Evolutionary conservation across 2,888 invertebrate genomes (phyloP), one percentile per base, ranked within the genome.

Genomic region (Metopia argyrocephala): DNA sequence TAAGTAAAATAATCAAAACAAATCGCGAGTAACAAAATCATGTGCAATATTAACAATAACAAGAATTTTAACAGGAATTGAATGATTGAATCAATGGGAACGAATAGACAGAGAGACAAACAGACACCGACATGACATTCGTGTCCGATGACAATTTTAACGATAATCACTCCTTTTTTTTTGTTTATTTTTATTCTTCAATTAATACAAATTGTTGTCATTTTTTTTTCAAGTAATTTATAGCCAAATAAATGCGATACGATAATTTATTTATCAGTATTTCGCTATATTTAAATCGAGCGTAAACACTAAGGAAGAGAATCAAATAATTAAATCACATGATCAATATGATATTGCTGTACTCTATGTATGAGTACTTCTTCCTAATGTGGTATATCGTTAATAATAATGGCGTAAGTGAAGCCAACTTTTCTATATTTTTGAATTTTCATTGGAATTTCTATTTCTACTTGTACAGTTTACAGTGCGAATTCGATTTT

Each of bases 1-100:
- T 78, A 78, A 66, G 64, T 64, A 45, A 76, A 73, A 23, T 68
- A 57, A 79, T 61, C 15, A 59, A 69, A 71, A 62, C 18, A n/a
- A n/a, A n/a, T n/a, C n/a, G n/a, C n/a, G n/a, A n/a, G n/a, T n/a
- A 73, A 61, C 50, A 50, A 27, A 56, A 71, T 45, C 68, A 68
- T 57, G 48, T 62, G 31, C 38, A 52, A 54, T 21, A n/a, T n/a
- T n/a, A 66, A 15, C 38, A 64, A 48, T 27, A 64, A 21, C 9
- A 38, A 38, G n/a, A n/a, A n/a, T n/a, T n/a, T n/a, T 25, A 21
- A 45, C 46, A 50, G n/a, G 50, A 20, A 7, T 9, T 21, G n/a
- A 56, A 38, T 38, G 38, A 38, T 12, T 38, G 38, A 38, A 9
- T 15, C 38, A 15, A 54, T 15, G 25, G 15, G 38, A 38, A 9